Conservation (phyloP, 2,888 invertebrate genomes). For the Odiellus spinosus region DNA sequence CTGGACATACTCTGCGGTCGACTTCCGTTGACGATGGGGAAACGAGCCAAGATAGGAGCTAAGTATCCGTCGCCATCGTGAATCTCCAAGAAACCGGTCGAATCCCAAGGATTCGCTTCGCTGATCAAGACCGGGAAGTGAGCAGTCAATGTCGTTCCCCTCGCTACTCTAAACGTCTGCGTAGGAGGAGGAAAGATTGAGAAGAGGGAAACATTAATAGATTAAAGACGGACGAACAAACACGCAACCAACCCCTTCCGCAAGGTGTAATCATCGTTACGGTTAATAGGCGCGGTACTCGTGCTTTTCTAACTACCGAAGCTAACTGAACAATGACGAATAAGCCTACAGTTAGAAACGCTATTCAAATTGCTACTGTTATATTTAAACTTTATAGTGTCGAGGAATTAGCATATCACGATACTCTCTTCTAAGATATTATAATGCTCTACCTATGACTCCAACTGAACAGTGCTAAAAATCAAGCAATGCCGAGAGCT, state of each 20-base stretch:
- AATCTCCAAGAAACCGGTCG: constrained; percentile 17
- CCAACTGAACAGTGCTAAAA: too few species aligned
- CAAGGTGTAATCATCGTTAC: neutral
- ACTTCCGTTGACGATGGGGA: constrained; percentile 64
- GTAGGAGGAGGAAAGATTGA: constrained; percentile 1
- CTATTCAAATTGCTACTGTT: too few species aligned
- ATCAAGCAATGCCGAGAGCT: too few species aligned
- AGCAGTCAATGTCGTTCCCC: constrained; percentile 44
- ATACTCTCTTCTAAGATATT: too few species aligned
- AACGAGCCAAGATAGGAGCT: constrained; percentile 46
- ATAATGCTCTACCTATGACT: too few species aligned
- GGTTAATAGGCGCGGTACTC: too few species aligned
- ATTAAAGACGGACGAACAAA: neutral
- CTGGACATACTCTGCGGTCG: constrained; percentile 76
- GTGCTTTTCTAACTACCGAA: neutral
- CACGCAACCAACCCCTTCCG: too few species aligned
- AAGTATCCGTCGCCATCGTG: constrained; percentile 17
- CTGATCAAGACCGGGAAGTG: constrained; percentile 67
- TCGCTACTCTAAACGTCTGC: constrained; percentile 21
- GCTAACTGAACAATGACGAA: constrained; percentile 3
- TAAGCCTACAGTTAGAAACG: too few species aligned
- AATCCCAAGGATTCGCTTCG: constrained; percentile 14
- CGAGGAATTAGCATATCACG: too few species aligned
- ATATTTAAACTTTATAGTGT: too few species aligned
- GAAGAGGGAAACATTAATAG: constrained; percentile 3